Base-by-base conservation (phyloP, 2,888 invertebrate species). In the Mesochorus sp. region DNA sequence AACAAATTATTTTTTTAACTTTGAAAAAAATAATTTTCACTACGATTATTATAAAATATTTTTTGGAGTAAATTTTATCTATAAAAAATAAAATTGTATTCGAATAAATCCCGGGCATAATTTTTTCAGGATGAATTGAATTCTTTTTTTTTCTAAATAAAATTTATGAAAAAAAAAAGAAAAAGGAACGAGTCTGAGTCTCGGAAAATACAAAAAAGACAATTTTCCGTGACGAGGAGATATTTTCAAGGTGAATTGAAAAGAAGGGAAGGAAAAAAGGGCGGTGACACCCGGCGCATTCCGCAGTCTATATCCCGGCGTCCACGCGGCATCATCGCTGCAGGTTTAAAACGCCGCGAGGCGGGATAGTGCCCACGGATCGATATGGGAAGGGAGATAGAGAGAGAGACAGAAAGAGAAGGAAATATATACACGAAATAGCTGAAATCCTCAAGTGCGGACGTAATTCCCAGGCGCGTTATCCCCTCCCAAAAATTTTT, bases 251-350 rank as follows among this genome's bases (percentile, higher is more conserved):
- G 12, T 1, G 12, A n/a, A 28, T n/a, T 10, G 8, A 37, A 55
- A 55, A 55, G 2, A 1, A 12, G n/a, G 5, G 57, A 59, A 42
- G 42, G 39, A 77, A 72, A 76, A 76, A 79, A 75, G 79, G 79
- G 79, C 79, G 72, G 79, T 79, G 78, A 79, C 78, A 79, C 59
- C 70, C 64, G 70, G 78, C 71, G 61, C 74, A 79, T 79, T 79
- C 78, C 78, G 51, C 70, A 42, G 42, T 62, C 42, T 68, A 68
- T 68, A 67, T 31, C 21, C 61, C 26, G 74, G 61, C 64, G 55
- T 73, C 79, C 79, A 79, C 79, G 79, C 76, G 79, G 79, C 79
- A 73, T 67, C 57, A 47, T 70, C 37, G 70, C 26, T 78, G 79
- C 66, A 71, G 79, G 71, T 79, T 79, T 71, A 61, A 75, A 79